A percentile compares a stretch with the other conserved stretches of the same genome.
Conservation (phyloP, 2,888 invertebrate genomes). For the Dasysyrphus tricinctus region DNA sequence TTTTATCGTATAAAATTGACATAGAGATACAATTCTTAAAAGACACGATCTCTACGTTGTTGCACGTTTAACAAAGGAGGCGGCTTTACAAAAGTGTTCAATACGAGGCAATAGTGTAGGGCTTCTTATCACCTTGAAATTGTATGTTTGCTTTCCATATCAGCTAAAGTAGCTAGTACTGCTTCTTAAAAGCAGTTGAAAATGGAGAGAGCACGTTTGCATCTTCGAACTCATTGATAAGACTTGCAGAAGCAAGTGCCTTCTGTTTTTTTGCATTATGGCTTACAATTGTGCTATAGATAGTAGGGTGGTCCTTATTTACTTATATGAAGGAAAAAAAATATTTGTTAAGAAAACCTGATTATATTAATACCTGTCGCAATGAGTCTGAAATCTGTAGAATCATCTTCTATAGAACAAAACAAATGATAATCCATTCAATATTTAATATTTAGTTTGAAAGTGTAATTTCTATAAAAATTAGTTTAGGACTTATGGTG, state of each 20-base stretch:
- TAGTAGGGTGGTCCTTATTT: too few species aligned
- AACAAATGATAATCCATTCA: too few species aligned
- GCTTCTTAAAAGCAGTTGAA: slow-evolving; percentile 57
- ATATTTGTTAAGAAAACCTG: too few species aligned
- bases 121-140: slow-evolving; percentile 67
- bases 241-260: slow-evolving; percentile 4
- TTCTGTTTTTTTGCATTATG: not conserved
- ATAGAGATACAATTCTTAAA: not conserved
- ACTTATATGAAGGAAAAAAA: too few species aligned
- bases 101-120: slow-evolving; percentile 48
- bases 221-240: slow-evolving; percentile 66
- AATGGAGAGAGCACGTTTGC: slow-evolving; percentile 63
- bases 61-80: slow-evolving; percentile 50
- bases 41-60: not conserved
- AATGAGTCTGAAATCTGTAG: too few species aligned
- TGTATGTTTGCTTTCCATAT: slow-evolving; percentile 66
- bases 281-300: not conserved
- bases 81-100: slow-evolving; percentile 55
- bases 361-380: too few species aligned
- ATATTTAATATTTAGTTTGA: too few species aligned
- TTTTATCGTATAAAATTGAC: not conserved
- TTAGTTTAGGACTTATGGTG: too few species aligned
- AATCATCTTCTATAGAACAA: too few species aligned
- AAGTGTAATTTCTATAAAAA: too few species aligned
- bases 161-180: slow-evolving; percentile 64